Evolutionary conservation across 2,113 vertebrate species (phyloP).

Genomic region (Oreochromis aureus): DNA sequence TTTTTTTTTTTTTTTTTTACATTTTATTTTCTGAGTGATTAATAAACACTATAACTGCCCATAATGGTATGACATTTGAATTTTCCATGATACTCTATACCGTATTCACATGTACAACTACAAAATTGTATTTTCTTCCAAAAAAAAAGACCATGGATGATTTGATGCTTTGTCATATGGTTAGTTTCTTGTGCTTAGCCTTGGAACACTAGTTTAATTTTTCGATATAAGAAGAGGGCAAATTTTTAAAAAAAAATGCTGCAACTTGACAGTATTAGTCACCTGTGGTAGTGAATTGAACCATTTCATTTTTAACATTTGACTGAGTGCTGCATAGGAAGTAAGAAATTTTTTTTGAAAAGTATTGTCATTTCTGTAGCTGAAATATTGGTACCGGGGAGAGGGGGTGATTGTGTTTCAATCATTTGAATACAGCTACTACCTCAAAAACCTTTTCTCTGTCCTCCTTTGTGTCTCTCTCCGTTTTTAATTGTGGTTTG

Average conservation of each 20-base stretch:
- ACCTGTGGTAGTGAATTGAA: conserved; percentile 37
- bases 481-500: not conserved
- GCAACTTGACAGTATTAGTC: conserved; percentile 41
- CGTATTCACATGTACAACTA: conserved; percentile 12
- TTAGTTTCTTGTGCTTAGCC: conserved; percentile 32
- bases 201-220: conserved; percentile 35
- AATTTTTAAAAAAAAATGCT: conserved; percentile 14
- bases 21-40: conserved; percentile 28
- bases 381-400: conserved; percentile 55
- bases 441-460: conserved; percentile 50
- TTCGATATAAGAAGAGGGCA: not conserved
- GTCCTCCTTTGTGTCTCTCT: not conserved
- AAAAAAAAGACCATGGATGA: not conserved
- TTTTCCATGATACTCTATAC: conserved; percentile 13
- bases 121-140: conserved; percentile 20
- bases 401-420: conserved; percentile 65
- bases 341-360: conserved; percentile 40
- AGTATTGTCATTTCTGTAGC: conserved; percentile 67
- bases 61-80: conserved; percentile 7
- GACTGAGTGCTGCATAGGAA: conserved; percentile 48
- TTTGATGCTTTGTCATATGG: conserved; percentile 20
- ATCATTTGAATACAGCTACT: conserved; percentile 76
- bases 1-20: not conserved
- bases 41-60: conserved; percentile 61
- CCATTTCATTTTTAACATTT: conserved; percentile 51